These are phyloP conservation scores for Triops longicaudatus DNA, from an alignment of 1,140 invertebrate genomes.

Conservation along the genomic window DNA sequence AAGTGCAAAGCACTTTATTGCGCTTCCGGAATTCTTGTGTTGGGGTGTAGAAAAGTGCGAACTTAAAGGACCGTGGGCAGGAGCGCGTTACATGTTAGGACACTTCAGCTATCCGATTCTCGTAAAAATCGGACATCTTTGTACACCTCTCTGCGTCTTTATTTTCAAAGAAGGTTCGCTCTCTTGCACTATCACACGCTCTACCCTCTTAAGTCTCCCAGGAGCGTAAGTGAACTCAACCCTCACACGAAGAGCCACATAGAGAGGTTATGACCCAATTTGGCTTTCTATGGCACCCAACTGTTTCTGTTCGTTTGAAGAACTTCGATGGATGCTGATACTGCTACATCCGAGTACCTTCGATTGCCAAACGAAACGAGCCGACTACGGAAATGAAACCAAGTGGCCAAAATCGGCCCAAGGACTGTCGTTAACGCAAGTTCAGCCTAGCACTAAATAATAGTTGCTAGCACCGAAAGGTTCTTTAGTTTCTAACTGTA, in stretches of 20 bases:
- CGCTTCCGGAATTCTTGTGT: neutral
- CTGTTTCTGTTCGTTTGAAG: conserved; percentile 1
- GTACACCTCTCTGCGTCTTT: neutral
- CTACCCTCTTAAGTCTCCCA: neutral
- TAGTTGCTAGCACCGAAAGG: too few species aligned
- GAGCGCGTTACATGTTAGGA: neutral
- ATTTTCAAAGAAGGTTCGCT: neutral
- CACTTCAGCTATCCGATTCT: neutral
- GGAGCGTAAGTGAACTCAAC: neutral
- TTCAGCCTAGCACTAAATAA: too few species aligned
- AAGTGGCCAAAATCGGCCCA: neutral
- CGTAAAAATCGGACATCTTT: conserved; percentile 14
- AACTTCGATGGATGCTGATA: neutral
- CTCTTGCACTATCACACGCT: too few species aligned
- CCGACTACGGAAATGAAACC: neutral
- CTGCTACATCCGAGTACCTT: conserved; percentile 2
- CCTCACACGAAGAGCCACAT: neutral
- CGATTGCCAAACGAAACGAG: neutral
- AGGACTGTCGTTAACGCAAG: too few species aligned
- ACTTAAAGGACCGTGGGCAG: neutral
- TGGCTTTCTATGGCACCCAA: neutral
- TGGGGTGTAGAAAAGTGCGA: neutral
- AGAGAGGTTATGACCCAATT: neutral
- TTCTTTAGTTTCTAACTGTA: too few species aligned
- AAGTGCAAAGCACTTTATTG: neutral